These are phyloP conservation scores for Okamejei kenojei DNA, from an alignment of 2,797 vertebrate species.

Conservation along the genomic window DNA sequence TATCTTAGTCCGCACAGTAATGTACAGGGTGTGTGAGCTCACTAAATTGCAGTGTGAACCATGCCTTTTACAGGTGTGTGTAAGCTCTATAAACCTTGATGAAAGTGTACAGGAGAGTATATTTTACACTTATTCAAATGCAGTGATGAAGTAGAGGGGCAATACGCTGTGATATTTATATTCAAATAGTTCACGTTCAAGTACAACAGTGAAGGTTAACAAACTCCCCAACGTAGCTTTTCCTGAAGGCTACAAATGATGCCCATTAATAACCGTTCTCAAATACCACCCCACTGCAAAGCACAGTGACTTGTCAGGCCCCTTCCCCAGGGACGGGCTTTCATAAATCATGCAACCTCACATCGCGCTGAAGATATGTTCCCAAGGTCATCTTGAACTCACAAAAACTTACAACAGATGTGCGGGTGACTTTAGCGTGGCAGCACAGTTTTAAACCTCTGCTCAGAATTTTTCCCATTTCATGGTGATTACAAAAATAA, in stretches of 20 bases:
- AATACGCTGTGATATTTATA: background rate
- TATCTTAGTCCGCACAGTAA: too few species aligned
- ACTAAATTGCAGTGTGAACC: background rate
- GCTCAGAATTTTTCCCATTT: background rate
- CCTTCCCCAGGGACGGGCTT: conserved; percentile 7
- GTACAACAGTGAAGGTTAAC: conserved; percentile 15
- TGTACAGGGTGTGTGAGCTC: background rate
- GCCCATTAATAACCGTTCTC: conserved; percentile 29
- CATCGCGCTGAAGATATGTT: background rate
- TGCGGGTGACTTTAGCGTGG: background rate
- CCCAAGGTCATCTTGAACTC: conserved; percentile 17
- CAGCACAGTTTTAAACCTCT: background rate
- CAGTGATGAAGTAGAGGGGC: background rate
- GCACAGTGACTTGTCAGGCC: background rate
- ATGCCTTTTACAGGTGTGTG: background rate
- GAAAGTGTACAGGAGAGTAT: too few species aligned
- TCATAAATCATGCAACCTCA: conserved; percentile 33
- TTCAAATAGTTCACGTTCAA: conserved; percentile 23
- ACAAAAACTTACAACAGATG: conserved; percentile 13
- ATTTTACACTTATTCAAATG: background rate
- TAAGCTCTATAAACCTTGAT: too few species aligned
- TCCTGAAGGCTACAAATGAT: conserved; percentile 31
- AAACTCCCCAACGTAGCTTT: conserved; percentile 29
- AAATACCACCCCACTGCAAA: background rate
- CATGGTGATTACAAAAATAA: background rate